phyloP scores from a whole-genome alignment of 2,797 vertebrate species.

The Novumbra hubbsi region DNA sequence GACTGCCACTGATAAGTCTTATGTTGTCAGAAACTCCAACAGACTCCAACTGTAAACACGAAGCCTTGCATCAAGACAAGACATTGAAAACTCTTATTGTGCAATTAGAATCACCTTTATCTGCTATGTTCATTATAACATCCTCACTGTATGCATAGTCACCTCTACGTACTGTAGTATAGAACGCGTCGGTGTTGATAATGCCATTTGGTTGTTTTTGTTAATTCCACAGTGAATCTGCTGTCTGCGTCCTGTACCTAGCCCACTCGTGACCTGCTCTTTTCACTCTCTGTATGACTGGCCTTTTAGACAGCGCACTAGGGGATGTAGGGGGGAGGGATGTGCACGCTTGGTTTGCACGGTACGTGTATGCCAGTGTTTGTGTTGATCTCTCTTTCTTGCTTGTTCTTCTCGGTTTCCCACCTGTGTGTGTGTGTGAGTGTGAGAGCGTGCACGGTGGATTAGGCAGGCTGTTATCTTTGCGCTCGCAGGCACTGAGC shows the following conservation, averaged over 20 bases:
- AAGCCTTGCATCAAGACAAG: too few species aligned
- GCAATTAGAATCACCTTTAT: too few species aligned
- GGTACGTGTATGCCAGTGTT: constrained; percentile 24
- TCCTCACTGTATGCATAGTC: too few species aligned
- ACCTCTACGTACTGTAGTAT: neutral
- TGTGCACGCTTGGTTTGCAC: neutral
- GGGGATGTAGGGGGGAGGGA: neutral
- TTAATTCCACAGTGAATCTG: constrained; percentile 1
- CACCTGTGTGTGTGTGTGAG: neutral
- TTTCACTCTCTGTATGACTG: neutral
- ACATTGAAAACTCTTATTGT: too few species aligned
- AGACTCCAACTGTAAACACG: too few species aligned
- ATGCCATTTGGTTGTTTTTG: neutral
- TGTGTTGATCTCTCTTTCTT: constrained; percentile 30
- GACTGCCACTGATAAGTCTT: too few species aligned
- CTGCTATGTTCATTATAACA: too few species aligned
- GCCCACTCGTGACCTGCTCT: neutral
- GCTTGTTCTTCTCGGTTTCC: neutral
- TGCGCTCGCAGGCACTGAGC: constrained; percentile 9
- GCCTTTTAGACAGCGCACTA: neutral
- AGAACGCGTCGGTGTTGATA: neutral
- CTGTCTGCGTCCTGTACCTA: neutral
- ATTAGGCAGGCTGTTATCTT: constrained; percentile 10
- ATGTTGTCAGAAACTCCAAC: too few species aligned
- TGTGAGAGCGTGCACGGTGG: neutral